Evolutionary conservation across 2,797 vertebrate genomes (phyloP), one percentile per base, ranked within the genome.

Genomic region (Danionella dracula): DNA sequence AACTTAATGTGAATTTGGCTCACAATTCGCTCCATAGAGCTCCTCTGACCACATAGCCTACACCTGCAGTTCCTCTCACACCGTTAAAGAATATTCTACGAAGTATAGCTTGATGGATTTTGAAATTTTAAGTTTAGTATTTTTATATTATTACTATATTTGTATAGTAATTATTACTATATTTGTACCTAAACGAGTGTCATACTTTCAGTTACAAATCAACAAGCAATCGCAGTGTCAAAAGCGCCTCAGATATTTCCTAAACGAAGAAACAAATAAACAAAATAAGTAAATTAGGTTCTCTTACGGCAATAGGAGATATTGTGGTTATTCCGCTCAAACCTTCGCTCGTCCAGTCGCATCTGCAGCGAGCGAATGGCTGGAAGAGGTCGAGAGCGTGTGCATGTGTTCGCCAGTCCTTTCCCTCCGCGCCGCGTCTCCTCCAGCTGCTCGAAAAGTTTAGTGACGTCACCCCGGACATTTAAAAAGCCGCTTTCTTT

Each of bases 391-490:
- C 60, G 44, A 56, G 48, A 45, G 38, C 16, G 31, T 55, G 31
- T 56, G 46, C 27, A n/a, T n/a, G n/a, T n/a, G n/a, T n/a, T n/a
- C n/a, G n/a, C n/a, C n/a, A n/a, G n/a, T n/a, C n/a, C 38, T 29
- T 46, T n/a, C 45, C 40, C 46, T 31, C 42, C 31, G 46, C 53
- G 23, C 32, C 42, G n/a, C n/a, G n/a, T n/a, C n/a, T 46, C 15
- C 68, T 68, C 64, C 15, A 70, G 72, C 66, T 8, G 63, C 67
- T 72, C 62, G 60, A 70, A 77, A 75, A 77, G 48, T 75, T 71
- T 64, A n/a, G 37, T 79, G 77, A 76, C 77, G 72, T 79, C 75
- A 73, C 15, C 8, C 3, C n/a, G n/a, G 45, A 45, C 74, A 56
- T 74, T 74, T 66, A 62, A 66, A 76, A 56, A 61, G 68, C 37